Evolutionary conservation across 2,113 vertebrate genomes (phyloP).

Genomic region (Isichthys henryi): DNA sequence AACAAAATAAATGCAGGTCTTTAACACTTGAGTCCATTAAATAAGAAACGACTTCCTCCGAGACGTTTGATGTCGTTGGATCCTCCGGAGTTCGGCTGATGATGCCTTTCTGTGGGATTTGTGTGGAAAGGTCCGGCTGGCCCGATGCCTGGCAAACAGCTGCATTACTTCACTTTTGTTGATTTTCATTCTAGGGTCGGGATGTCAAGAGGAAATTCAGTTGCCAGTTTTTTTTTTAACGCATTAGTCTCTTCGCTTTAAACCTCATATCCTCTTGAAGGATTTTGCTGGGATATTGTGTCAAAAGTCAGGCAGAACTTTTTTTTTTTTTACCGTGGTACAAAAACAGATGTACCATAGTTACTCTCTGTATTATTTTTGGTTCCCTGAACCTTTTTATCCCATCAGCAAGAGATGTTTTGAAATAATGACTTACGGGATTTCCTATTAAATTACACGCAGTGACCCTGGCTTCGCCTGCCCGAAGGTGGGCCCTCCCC

Average conservation of each 20-base stretch:
- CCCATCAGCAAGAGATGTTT: slow-evolving; percentile 4
- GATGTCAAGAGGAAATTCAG: slow-evolving; percentile 47
- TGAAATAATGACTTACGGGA: slow-evolving; percentile 9
- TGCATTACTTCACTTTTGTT: slow-evolving; percentile 37
- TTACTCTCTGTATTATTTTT: not conserved
- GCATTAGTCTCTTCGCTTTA: not conserved
- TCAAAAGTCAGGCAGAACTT: not conserved
- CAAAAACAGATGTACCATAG: not conserved
- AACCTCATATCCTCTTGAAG: not conserved
- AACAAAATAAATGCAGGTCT: slow-evolving; percentile 8
- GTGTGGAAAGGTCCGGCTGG: not conserved
- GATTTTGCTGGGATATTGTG: not conserved
- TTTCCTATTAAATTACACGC: slow-evolving; percentile 49
- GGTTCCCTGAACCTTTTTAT: not conserved
- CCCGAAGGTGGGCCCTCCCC: not conserved
- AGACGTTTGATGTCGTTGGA: not conserved
- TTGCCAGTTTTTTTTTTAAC: not conserved
- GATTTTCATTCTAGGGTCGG: not conserved
- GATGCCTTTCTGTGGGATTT: not conserved
- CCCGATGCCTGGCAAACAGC: not conserved
- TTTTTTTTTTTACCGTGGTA: not conserved
- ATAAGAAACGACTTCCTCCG: not conserved
- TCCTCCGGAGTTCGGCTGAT: slow-evolving; percentile 1
- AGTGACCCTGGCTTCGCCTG: slow-evolving; percentile 34
- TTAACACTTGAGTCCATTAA: slow-evolving; percentile 11